Evolutionary conservation across 2,797 vertebrate genomes (phyloP), one percentile per base, ranked within the genome.

Genomic region (Anabacerthia variegaticeps): DNA sequence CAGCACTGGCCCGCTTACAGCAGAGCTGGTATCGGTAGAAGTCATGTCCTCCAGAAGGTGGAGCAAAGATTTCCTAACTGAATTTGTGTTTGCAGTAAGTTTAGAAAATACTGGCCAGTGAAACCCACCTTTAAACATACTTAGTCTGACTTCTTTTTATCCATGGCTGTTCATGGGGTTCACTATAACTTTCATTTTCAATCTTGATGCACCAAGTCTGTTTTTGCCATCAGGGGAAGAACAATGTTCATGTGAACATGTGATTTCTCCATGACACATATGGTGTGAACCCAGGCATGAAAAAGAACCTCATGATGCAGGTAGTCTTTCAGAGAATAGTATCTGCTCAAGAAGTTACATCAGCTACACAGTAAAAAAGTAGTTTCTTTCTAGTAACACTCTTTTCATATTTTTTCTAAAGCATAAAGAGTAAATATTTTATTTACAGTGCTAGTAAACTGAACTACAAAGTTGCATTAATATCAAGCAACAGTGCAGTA

Each of bases 231-330:
- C 14, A 48, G 54, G 23, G 32, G 28, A 81, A 28, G 43, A 79
- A 14, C 24, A 56, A 3, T 8, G 4, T 41, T 75, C 21, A 12
- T 21, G 20, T 36, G 56, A 72, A 52, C 5, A 2, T 14, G 17
- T 20, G 21, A 51, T 66, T 88, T 81, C n/a, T 86, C 27, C 11
- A 7, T 23, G 30, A 23, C 26, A 49, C 23, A 46, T 27, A 13
- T 61, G 56, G 8, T 5, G 10, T 48, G n/a, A 44, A 39, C 43
- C 43, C 8, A 16, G 15, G 6, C 65, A 23, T 51, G 37, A 13
- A 77, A 61, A 85, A 67, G 32, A 0, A 0, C 12, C 20, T 13
- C 44, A 30, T 4, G 9, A 16, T 39, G 26, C 6, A 55, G 11
- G 8, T 75, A 59, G 28, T 32, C 11, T 58, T 73, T 37, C n/a